These are phyloP conservation scores for Ceyx margarethae DNA, from an alignment of 2,113 vertebrate genomes.

Conservation along the genomic window DNA sequence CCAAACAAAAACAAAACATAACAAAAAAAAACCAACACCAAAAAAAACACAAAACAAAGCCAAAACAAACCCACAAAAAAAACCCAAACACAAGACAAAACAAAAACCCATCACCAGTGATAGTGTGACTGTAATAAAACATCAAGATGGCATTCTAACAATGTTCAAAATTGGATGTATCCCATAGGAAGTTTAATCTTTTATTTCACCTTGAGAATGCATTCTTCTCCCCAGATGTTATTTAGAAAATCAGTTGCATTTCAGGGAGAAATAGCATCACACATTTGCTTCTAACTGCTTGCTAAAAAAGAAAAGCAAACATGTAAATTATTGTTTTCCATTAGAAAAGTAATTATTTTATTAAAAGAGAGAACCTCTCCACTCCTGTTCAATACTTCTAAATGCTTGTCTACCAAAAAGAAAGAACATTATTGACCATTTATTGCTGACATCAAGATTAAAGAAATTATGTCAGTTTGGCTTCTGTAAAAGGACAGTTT, in stretches of 20 bases:
- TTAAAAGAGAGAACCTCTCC: slow-evolving; percentile 66
- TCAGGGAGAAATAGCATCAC: neutral
- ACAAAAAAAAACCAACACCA: too few species aligned
- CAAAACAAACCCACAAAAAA: neutral
- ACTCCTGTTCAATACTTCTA: slow-evolving; percentile 65
- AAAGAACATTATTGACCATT: slow-evolving; percentile 48
- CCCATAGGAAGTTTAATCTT: neutral
- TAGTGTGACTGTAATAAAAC: neutral
- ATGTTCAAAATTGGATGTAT: neutral
- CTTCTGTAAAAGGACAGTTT: slow-evolving; percentile 23
- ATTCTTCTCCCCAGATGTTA: neutral
- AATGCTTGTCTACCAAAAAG: slow-evolving; percentile 52
- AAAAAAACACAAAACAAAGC: neutral
- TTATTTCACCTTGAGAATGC: slow-evolving; percentile 19
- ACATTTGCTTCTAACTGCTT: slow-evolving; percentile 57
- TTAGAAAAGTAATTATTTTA: slow-evolving; percentile 64
- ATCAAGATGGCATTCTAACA: neutral
- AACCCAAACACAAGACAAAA: neutral
- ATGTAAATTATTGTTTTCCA: neutral
- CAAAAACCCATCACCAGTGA: neutral
- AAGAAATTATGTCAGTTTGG: slow-evolving; percentile 3
- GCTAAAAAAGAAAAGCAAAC: neutral
- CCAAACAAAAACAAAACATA: neutral
- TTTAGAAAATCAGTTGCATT: neutral
- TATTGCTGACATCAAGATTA: slow-evolving; percentile 53